Evolutionary conservation across 1,140 invertebrate genomes (phyloP), one percentile per base, ranked within the genome.

Genomic region (Bombus picipes): DNA sequence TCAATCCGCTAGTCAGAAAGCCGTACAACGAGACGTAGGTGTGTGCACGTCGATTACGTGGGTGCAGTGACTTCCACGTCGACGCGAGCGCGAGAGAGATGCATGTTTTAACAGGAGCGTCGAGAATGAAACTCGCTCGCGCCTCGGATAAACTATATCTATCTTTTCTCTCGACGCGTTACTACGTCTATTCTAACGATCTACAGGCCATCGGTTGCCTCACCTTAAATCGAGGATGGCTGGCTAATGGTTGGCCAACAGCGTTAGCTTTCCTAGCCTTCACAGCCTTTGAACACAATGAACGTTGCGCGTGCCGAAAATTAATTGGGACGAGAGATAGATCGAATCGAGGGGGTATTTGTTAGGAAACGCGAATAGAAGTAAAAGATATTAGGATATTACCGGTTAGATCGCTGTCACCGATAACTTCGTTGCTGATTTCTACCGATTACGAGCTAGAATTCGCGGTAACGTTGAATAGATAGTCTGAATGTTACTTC

Each of bases 201-300:
- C 76, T 34, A 37, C 41, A 39, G 65, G 4, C 65, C 25, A 53
- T 34, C 65, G 25, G 32, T 80, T 80, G 62, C 78, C 25, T 80
- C 78, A 70, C 78, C 62, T 80, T 70, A 80, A 53, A 80, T 70
- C 78, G 53, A 80, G 65, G 78, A 80, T 80, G 43, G 13, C 78
- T 39, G 39, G 62, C n/a, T 66, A 34, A 78, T n/a, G 32, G 65
- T 80, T 80, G 34, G 78, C 43, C 65, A 80, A 80, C 39, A 37
- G 28, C 41, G 22, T 9, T 18, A 59, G 75, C 41, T 80, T 80
- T 80, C 43, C 41, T 73, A 81, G 80, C 80, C 80, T 81, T 81
- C 70, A 34, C 80, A 62, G 80, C 37, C 8, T 73, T 73, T 32
- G 68, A 81, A 39, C 79, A 73, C 79, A 81, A 73, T 81, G 47